These are phyloP conservation scores for Montipora capricornis DNA, from an alignment of 64 coral and sea anemone genomes.

Conservation along the genomic window DNA sequence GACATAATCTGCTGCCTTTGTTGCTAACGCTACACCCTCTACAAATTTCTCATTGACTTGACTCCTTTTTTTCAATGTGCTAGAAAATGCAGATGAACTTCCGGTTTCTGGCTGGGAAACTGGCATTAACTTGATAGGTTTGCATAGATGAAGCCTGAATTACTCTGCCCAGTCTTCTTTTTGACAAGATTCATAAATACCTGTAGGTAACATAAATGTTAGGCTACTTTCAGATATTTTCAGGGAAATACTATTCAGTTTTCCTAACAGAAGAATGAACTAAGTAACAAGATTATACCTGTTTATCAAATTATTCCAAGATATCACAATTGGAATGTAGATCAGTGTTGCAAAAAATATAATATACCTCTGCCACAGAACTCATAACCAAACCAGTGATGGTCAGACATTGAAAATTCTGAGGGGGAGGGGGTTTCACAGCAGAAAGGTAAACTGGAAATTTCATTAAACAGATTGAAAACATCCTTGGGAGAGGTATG, in stretches of 20 bases:
- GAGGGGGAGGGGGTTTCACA: not conserved
- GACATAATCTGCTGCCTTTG: slow-evolving; percentile 2
- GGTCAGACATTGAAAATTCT: not conserved
- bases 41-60: slow-evolving; percentile 45
- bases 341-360: not conserved
- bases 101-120: slow-evolving; percentile 8
- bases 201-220: not conserved
- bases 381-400: not conserved
- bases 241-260: not conserved
- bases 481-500: not conserved
- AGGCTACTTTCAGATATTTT: not conserved
- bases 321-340: not conserved
- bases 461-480: not conserved
- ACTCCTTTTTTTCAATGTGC: slow-evolving; percentile 31
- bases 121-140: slow-evolving; percentile 47
- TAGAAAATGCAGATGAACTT: slow-evolving; percentile 28
- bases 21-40: slow-evolving; percentile 3
- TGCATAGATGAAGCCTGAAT: slow-evolving; percentile 56
- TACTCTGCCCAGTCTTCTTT: slow-evolving; percentile 2
- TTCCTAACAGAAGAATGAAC: not conserved
- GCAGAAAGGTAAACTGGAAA: not conserved
- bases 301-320: not conserved
- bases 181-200: slow-evolving; percentile 1
- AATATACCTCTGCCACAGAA: not conserved
- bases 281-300: not conserved